Base-by-base conservation (phyloP, 2,888 invertebrate species). In the Phortica magna region DNA sequence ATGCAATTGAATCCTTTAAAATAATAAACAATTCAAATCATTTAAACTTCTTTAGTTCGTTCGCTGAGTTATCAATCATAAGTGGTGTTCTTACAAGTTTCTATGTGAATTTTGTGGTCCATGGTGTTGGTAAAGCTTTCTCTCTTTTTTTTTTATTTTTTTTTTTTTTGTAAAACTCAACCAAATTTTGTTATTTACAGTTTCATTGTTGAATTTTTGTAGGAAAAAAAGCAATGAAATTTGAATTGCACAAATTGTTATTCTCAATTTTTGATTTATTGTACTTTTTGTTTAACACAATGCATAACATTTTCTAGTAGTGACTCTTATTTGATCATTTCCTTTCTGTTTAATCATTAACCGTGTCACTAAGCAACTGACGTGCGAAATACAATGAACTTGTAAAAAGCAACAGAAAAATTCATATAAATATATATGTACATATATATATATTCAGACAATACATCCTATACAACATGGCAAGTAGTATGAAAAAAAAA, bases 231-330 rank as follows among this genome's bases (percentile, higher is more conserved):
- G 89, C 87, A 88, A 89, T 86, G 88, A 88, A 88, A 88, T 89
- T 88, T 87, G 84, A 89, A 88, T 90, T 91, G 91, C 91, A 91
- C 90, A 91, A 91, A 91, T 87, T 84, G 91, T 91, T 91, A 87
- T 91, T 90, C 89, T 91, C 91, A 91, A 90, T 91, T 90, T 89
- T 80, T 84, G 87, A 85, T 87, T 85, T 85, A 85, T 78, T 90
- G 90, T 91, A 90, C 90, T 82, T 87, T 82, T 80, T 42, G 17
- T 77, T 68, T 55, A 79, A 72, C 41, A n/a, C 42, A 61, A 43
- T 14, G 12, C 19, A 19, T 41, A 53, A 57, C 39, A 41, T 12
- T 83, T 79, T 83, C 77, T 72, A 65, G 31, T 67, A 68, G 48
- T 48, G 76, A 65, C 76, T 31, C 41, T 31, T 41, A 57, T 61